These are phyloP conservation scores for Drosophila nasuta DNA, from an alignment of 1,140 invertebrate species.

Conservation along the genomic window DNA sequence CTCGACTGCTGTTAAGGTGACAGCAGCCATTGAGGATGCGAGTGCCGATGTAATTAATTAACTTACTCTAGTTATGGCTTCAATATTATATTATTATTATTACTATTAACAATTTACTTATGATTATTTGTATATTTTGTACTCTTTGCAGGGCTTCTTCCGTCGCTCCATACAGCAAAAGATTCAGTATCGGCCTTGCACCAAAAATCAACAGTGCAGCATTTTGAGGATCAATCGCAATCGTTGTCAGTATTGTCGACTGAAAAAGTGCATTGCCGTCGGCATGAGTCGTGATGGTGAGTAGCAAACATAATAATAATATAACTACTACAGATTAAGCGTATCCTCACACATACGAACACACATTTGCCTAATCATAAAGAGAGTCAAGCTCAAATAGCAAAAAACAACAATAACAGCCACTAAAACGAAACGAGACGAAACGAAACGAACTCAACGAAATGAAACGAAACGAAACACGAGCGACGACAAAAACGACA, in stretches of 20 bases:
- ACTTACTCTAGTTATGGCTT: no score
- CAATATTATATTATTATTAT: not conserved
- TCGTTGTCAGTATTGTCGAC: slow-evolving; percentile 97
- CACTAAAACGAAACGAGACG: slow-evolving; percentile 10
- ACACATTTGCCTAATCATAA: slow-evolving; percentile 1
- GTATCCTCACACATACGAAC: not conserved
- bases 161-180: slow-evolving; percentile 98
- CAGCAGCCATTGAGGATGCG: slow-evolving; percentile 61
- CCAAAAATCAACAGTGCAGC: slow-evolving; percentile 98
- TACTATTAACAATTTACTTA: not conserved
- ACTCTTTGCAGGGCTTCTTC: slow-evolving; percentile 91
- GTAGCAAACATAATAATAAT: slow-evolving; percentile 63
- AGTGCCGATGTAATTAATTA: slow-evolving; percentile 60
- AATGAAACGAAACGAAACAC: slow-evolving; percentile 23
- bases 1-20: slow-evolving; percentile 30
- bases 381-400: slow-evolving; percentile 44
- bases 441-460: slow-evolving; percentile 19
- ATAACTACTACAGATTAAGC: slow-evolving; percentile 2
- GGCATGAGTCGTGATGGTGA: slow-evolving; percentile 99
- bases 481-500: slow-evolving; percentile 22
- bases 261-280: slow-evolving; percentile 99
- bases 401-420: slow-evolving; percentile 14
- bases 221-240: slow-evolving; percentile 98
- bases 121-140: not conserved
- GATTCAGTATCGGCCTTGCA: slow-evolving; percentile 98